phyloP scores from a whole-genome alignment of 2,113 vertebrate species.

The Anoplopoma fimbria region DNA sequence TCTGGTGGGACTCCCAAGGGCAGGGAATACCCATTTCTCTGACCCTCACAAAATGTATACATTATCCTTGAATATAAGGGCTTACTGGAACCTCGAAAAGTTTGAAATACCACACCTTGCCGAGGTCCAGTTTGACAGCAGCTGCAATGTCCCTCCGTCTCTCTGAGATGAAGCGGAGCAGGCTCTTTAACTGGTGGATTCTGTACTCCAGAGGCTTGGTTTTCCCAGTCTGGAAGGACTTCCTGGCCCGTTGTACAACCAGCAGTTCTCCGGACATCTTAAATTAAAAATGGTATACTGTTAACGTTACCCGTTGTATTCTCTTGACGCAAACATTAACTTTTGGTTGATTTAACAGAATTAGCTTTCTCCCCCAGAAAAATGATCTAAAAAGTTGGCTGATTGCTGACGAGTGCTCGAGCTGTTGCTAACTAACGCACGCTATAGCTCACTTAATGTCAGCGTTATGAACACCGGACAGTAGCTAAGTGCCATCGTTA shows the following conservation, averaged over 20 bases:
- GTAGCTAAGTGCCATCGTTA: too few relatives aligned
- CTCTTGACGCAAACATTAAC: background rate
- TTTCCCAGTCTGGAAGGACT: slow-evolving; percentile 82
- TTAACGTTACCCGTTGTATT: background rate
- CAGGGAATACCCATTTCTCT: too few relatives aligned
- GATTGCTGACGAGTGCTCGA: too few relatives aligned
- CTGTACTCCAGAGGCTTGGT: slow-evolving; percentile 86
- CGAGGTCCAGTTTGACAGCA: slow-evolving; percentile 83
- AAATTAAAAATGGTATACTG: background rate
- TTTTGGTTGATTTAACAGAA: background rate
- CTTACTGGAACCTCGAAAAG: too few relatives aligned
- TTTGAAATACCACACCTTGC: slow-evolving; percentile 80
- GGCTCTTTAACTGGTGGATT: slow-evolving; percentile 84
- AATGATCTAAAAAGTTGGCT: background rate
- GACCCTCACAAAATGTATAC: too few relatives aligned
- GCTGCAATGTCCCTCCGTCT: slow-evolving; percentile 75
- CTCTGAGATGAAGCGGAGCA: slow-evolving; percentile 85
- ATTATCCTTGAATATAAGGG: too few relatives aligned
- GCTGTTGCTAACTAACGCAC: background rate
- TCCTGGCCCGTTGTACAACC: slow-evolving; percentile 79
- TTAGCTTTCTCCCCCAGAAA: background rate
- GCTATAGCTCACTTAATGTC: too few relatives aligned
- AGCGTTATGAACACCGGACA: background rate
- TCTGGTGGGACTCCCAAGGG: too few relatives aligned
- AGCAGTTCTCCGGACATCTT: slow-evolving; percentile 77